Evolutionary conservation across 2,797 vertebrate genomes (phyloP).

Genomic region (Sebastes miniatus): DNA sequence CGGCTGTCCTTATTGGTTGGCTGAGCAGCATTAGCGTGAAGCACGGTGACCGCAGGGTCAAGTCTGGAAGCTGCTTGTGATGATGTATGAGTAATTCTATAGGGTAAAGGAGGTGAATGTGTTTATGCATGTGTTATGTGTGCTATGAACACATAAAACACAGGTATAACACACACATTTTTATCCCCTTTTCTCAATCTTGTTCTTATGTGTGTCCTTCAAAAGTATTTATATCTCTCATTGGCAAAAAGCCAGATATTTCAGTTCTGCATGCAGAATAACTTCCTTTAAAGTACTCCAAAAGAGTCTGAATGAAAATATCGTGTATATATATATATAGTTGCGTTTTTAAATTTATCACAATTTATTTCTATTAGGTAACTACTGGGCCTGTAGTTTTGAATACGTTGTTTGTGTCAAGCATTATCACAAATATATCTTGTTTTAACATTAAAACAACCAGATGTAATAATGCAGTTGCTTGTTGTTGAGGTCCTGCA

Average conservation of each 20-base stretch:
- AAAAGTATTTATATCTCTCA: not conserved
- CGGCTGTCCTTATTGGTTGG: slow-evolving; percentile 45
- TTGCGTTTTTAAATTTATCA: not conserved
- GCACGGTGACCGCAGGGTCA: slow-evolving; percentile 29
- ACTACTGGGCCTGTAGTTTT: not conserved
- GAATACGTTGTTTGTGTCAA: not conserved
- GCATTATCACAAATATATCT: not conserved
- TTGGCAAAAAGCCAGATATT: not conserved
- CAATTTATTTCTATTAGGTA: not conserved
- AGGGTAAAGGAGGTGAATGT: slow-evolving; percentile 8
- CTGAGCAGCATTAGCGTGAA: slow-evolving; percentile 45
- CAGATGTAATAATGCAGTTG: not conserved
- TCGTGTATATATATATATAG: too few relatives aligned
- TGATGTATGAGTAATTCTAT: slow-evolving; percentile 49
- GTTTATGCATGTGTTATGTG: slow-evolving; percentile 21
- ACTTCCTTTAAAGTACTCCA: not conserved
- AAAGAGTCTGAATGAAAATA: not conserved
- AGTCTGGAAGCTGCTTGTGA: slow-evolving; percentile 26
- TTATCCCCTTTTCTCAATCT: not conserved
- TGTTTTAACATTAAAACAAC: not conserved
- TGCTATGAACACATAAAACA: not conserved
- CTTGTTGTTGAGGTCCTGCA: not conserved
- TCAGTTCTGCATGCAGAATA: not conserved
- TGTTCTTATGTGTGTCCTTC: not conserved
- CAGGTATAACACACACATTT: not conserved